phyloP scores from a whole-genome alignment of 2,113 vertebrate species.

The Merops nubicus region DNA sequence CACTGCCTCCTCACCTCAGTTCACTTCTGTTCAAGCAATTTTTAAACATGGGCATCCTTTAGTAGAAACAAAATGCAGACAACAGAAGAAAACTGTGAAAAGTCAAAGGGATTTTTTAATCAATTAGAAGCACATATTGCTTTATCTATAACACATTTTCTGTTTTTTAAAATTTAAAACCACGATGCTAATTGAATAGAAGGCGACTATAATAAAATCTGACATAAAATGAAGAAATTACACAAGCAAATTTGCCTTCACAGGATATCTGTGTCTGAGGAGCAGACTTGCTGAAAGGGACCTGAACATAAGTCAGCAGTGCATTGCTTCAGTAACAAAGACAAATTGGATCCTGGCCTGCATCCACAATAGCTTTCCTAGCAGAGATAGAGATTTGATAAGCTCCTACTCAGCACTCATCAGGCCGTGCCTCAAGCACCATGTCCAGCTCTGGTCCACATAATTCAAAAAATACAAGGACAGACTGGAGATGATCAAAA shows the following conservation, averaged over 20 bases:
- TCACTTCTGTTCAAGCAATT: background rate
- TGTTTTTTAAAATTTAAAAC: background rate
- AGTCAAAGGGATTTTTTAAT: background rate
- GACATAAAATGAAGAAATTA: background rate
- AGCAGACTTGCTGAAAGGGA: background rate
- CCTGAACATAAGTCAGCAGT: background rate
- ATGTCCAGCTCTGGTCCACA: background rate
- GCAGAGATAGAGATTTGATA: background rate
- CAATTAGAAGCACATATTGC: background rate
- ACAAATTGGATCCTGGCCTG: background rate
- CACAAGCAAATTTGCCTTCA: background rate
- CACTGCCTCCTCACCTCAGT: background rate
- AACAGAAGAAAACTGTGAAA: background rate
- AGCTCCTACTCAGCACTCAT: background rate
- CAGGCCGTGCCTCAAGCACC: background rate
- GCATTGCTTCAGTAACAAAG: fast-evolving
- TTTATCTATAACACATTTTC: background rate
- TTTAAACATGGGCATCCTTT: background rate
- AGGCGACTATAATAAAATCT: background rate
- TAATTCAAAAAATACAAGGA: background rate
- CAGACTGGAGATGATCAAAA: background rate
- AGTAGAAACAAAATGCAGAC: background rate
- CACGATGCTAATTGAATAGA: background rate
- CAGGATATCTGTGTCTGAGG: background rate
- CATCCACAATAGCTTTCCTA: background rate